Percentiles rank a stretch among this genome's conserved stretches.
These are phyloP conservation scores for Oenanthe oenanthe DNA, from an alignment of 2,113 vertebrate genomes.

Conservation along the genomic window DNA sequence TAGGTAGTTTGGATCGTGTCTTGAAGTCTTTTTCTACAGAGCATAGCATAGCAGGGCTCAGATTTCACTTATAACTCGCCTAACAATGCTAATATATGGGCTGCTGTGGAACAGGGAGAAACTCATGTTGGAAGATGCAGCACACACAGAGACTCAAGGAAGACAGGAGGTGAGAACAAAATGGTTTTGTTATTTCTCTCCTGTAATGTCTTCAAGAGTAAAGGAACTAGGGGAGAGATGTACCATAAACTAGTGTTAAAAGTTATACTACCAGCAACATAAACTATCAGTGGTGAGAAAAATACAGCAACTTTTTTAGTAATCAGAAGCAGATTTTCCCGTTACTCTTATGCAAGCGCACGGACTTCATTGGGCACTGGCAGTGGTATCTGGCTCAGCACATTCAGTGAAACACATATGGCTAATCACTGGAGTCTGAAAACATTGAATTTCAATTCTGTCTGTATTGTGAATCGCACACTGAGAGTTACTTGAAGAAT, in stretches of 20 bases:
- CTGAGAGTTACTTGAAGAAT: background rate
- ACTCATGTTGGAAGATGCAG: rapidly evolving
- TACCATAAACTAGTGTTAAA: background rate
- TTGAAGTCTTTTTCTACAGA: background rate
- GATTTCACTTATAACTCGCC: background rate
- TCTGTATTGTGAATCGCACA: slow-evolving; percentile 27
- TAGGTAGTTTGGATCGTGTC: background rate
- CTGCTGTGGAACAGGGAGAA: background rate
- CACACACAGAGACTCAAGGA: background rate
- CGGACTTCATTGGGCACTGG: background rate
- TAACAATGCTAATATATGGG: background rate
- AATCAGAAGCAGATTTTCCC: background rate
- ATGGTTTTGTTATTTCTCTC: background rate
- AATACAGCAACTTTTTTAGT: background rate
- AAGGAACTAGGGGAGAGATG: background rate
- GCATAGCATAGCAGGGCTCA: background rate
- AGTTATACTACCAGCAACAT: background rate
- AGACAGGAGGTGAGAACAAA: background rate
- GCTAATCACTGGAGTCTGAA: slow-evolving; percentile 17
- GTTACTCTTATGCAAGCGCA: background rate
- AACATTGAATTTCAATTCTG: background rate
- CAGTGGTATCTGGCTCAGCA: background rate
- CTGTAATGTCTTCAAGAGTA: background rate
- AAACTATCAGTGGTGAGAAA: background rate
- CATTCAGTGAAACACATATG: slow-evolving; percentile 5